Evolutionary conservation across 2,888 invertebrate species (phyloP).

Genomic region (Dromius quadrimaculatus): DNA sequence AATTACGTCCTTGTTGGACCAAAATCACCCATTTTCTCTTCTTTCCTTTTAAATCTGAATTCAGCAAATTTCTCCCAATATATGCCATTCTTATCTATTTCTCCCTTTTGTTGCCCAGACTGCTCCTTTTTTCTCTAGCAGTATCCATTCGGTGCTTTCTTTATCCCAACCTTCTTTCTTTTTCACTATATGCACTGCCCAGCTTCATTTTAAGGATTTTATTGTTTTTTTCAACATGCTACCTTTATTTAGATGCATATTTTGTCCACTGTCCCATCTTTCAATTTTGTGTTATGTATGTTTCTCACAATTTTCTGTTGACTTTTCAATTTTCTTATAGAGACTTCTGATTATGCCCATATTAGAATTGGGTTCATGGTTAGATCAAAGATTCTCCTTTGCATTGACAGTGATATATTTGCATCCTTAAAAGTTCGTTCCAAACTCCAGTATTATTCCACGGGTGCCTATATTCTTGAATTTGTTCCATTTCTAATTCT

Average conservation of each 20-base stretch:
- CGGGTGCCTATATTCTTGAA: too few species aligned
- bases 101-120: too few species aligned
- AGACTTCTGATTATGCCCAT: neutral
- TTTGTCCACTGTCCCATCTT: neutral
- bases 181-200: too few species aligned
- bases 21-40: too few species aligned
- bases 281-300: neutral
- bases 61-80: too few species aligned
- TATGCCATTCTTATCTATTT: too few species aligned
- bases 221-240: neutral
- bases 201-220: slow-evolving; percentile 1
- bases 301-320: neutral
- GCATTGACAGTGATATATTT: neutral
- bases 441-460: neutral
- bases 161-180: too few species aligned
- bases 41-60: too few species aligned
- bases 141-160: too few species aligned
- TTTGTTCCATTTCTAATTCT: too few species aligned
- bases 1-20: too few species aligned
- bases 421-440: slow-evolving; percentile 2
- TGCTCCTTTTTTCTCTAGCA: too few species aligned
- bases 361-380: neutral
- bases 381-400: neutral
- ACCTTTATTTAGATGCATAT: neutral
- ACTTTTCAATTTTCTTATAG: neutral